Evolutionary conservation across 2,113 vertebrate genomes (phyloP).

Genomic region (Oplegnathus fasciatus): DNA sequence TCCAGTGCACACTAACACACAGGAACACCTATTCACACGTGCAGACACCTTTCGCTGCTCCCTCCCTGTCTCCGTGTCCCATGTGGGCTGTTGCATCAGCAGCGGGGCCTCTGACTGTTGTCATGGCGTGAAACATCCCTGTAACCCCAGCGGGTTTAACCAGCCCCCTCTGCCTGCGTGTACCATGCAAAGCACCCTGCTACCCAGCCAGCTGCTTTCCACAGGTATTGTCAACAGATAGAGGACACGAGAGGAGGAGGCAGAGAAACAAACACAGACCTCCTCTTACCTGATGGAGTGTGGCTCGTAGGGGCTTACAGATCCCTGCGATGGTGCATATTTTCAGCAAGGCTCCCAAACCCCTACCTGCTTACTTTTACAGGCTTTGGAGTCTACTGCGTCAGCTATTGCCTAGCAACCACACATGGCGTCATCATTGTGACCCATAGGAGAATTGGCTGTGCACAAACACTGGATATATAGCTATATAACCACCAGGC

Average conservation of each 20-base stretch:
- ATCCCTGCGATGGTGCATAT: constrained; percentile 9
- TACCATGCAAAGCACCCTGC: constrained; percentile 57
- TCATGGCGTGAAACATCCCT: constrained; percentile 72
- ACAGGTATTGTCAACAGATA: constrained; percentile 72
- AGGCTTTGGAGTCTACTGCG: constrained; percentile 3
- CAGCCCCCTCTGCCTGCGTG: constrained; percentile 31
- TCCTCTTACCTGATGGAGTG: constrained; percentile 38
- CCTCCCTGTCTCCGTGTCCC: constrained; percentile 40
- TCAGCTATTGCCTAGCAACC: constrained; percentile 67
- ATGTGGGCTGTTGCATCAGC: constrained; percentile 73
- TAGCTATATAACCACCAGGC: not conserved
- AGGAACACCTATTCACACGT: constrained; percentile 35
- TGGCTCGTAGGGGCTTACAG: constrained; percentile 24
- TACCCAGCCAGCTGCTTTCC: constrained; percentile 69
- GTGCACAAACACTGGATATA: constrained; percentile 38
- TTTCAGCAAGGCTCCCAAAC: not conserved
- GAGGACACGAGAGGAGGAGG: constrained; percentile 38
- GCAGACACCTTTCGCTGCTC: constrained; percentile 41
- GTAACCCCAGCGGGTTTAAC: constrained; percentile 59
- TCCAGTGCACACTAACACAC: constrained; percentile 5
- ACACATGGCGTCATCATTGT: constrained; percentile 41
- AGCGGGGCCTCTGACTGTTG: constrained; percentile 65
- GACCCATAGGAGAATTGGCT: constrained; percentile 33
- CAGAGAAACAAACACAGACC: constrained; percentile 49
- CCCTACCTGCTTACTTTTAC: constrained; percentile 10